These are phyloP conservation scores for Tridacna crocea DNA, from an alignment of 2,888 invertebrate species.

Conservation along the genomic window DNA sequence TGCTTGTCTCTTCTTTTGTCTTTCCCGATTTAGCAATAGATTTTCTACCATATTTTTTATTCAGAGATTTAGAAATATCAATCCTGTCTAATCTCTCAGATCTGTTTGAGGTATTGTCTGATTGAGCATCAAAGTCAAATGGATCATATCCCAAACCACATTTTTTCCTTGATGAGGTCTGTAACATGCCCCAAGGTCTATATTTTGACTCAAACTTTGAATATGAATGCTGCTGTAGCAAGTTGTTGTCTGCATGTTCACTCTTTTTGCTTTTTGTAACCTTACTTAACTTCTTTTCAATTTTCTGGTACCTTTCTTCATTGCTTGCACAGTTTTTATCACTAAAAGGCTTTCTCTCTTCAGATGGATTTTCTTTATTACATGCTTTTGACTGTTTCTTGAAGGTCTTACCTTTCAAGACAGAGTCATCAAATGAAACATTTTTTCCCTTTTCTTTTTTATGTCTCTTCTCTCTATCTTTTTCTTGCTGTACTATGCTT, in stretches of 20 bases:
- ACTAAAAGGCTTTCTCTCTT: neutral
- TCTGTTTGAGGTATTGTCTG: constrained; percentile 48
- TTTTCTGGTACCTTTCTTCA: neutral
- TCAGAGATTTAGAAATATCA: constrained; percentile 35
- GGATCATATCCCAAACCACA: constrained; percentile 64
- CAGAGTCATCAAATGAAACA: constrained; percentile 24
- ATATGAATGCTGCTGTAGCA: constrained; percentile 51
- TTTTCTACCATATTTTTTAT: constrained; percentile 32
- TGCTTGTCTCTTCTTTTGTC: neutral
- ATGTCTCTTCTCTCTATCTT: neutral
- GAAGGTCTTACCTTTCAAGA: neutral
- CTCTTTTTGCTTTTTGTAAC: constrained; percentile 16
- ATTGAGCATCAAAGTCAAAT: constrained; percentile 70
- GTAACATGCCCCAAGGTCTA: constrained; percentile 14
- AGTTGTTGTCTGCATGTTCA: neutral
- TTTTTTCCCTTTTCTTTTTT: neutral
- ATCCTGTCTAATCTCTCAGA: constrained; percentile 42
- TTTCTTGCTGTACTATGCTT: constrained; percentile 2
- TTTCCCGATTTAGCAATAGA: constrained; percentile 6
- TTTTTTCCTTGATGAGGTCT: constrained; percentile 6
- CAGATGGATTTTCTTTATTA: neutral
- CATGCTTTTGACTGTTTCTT: neutral
- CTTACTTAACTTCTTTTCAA: constrained; percentile 10
- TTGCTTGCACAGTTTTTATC: neutral
- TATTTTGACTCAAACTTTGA: constrained; percentile 41